Base-by-base conservation (phyloP, 2,797 vertebrate genomes). In the Sebastes taczanowskii region DNA sequence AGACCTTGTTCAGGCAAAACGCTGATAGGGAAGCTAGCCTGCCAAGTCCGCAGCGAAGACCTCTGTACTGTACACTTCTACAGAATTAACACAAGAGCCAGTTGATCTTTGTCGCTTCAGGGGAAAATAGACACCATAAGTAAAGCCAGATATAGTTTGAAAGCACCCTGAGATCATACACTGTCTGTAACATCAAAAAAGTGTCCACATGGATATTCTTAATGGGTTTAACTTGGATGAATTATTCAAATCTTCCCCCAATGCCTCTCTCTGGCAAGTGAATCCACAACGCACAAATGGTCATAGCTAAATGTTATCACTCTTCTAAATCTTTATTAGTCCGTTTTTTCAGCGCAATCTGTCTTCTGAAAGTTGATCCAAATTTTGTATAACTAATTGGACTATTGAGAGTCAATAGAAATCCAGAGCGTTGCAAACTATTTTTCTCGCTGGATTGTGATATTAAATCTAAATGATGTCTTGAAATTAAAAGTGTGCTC, bases 31-130 rank as follows among this genome's bases (percentile, higher is more conserved):
- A 46, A 30, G 71, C 63, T 27, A n/a, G 73, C 35, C 77, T 82
- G 76, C 76, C 77, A 81, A 78, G 70, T 83, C 66, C 56, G 69
- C 25, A 78, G 76, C 71, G 30, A 55, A 78, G 83, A 71, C 76
- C 63, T 86, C 71, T 71, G 74, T 82, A 85, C 81, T 82, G 81
- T 87, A 80, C 71, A 86, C 89, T 92, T 93, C 78, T 82, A 53
- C 87, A 78, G 86, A 89, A 91, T 90, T 93, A 92, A 90, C 82
- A 88, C 85, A 78, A 65, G 78, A 90, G 84, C 86, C 76, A 83
- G 93, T 93, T 95, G 94, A 94, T 93, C 85, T 94, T 92, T 94
- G 94, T 95, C 88, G 92, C 95, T 95, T 94, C 87, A 69, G 95
- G 94, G 93, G 88, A 90, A 92, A 93, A 90, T 71, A 88, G 91